phyloP scores from a whole-genome alignment of 2,797 vertebrate species.

The Pantherophis alleghaniensis region DNA sequence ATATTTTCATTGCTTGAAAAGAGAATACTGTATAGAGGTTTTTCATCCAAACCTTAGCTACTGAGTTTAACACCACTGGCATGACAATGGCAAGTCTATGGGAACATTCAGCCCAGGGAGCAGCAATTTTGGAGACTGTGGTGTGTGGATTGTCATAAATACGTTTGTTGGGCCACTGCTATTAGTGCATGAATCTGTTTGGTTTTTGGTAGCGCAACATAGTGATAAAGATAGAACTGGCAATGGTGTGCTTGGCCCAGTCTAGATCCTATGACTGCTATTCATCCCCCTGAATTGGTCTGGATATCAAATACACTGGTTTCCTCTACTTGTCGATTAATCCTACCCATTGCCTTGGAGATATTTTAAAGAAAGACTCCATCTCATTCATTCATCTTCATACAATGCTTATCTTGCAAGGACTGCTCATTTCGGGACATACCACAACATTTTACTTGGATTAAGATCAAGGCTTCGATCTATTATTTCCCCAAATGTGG shows the following conservation, averaged over 20 bases:
- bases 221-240: background rate
- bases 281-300: background rate
- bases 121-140: background rate
- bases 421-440: background rate
- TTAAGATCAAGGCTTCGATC: background rate
- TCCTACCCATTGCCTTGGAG: background rate
- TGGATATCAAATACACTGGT: background rate
- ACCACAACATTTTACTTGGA: background rate
- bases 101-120: no score
- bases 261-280: background rate
- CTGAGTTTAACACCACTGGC: background rate
- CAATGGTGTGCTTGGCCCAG: background rate
- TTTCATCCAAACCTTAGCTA: no score
- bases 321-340: background rate
- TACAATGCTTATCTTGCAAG: background rate
- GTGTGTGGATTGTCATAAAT: background rate
- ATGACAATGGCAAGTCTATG: background rate
- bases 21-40: background rate
- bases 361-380: background rate
- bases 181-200: background rate
- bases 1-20: background rate
- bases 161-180: background rate
- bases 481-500: background rate
- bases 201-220: background rate
- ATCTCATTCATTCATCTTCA: background rate